Evolutionary conservation across 2,888 invertebrate species (phyloP), one percentile per base, ranked within the genome.

Genomic region (Chymomyza caudatula): DNA sequence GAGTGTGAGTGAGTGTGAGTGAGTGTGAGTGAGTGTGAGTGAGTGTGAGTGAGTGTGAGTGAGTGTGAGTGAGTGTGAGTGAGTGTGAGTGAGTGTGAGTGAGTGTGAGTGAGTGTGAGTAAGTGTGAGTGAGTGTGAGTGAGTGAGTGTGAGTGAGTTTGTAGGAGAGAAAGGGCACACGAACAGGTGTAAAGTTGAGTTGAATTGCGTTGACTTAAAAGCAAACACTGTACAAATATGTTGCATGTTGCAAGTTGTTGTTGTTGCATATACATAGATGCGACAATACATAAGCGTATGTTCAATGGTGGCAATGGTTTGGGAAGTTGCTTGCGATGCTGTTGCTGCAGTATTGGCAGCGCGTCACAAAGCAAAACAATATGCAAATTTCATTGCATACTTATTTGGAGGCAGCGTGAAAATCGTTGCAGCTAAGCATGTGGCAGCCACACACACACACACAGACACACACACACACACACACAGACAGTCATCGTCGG

Each of bases 351-450:
- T 37, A 6, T 17, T 54, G 42, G 49, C 17, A 8, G 22, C 11
- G 15, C 51, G 22, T 20, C 51, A 25, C n/a, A 51, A 44, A 71
- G 69, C 74, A 77, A 81, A 82, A 79, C 76, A 85, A 78, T 78
- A 87, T 86, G 78, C 77, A 81, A 84, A 86, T 85, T 86, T 73
- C 65, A 80, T 77, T 86, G 85, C 86, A 85, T 84, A 78, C 86
- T 78, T 78, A 17, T 80, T 80, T 67, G 81, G 76, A 67, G 78
- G 69, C 78, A 80, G 80, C 86, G 86, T 85, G 84, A 85, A 80
- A 80, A 85, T 83, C 85, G 85, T 82, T 82, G 74, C 77, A 85
- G 74, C 82, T 85, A 79, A 79, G 77, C 79, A 81, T 44, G 57
- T 67, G 59, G 67, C 59, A 62, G 57, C 67, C 49, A 69, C 58